Evolutionary conservation across 2,888 invertebrate species (phyloP).

Genomic region (Eretmocerus hayati): DNA sequence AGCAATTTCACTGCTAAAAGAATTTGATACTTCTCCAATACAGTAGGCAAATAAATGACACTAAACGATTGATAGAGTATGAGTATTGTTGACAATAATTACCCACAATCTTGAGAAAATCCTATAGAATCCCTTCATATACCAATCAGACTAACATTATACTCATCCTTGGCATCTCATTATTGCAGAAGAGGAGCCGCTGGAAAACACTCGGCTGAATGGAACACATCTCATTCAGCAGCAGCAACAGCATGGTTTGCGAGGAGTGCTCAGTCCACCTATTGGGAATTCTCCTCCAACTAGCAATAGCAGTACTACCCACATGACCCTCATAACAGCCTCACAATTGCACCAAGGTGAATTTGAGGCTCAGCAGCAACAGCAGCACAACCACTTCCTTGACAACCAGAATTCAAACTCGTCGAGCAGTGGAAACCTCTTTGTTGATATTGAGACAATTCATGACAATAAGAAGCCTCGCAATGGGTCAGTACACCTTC

Average conservation of each 20-base stretch:
- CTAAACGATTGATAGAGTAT: too few relatives aligned
- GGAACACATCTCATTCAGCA: constrained; percentile 30
- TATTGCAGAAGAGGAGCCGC: constrained; percentile 42
- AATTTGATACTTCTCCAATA: too few relatives aligned
- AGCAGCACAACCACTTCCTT: constrained; percentile 35
- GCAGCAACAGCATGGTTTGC: not conserved
- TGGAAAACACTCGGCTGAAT: constrained; percentile 36
- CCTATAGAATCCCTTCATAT: too few relatives aligned
- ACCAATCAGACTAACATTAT: too few relatives aligned
- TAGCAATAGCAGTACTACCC: constrained; percentile 32
- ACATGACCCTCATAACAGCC: constrained; percentile 13
- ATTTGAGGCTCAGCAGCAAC: constrained; percentile 3
- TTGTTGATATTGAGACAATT: constrained; percentile 36
- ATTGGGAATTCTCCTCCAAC: constrained; percentile 38
- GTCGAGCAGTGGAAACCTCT: constrained; percentile 3
- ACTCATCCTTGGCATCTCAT: too few relatives aligned
- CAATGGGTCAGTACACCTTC: constrained; percentile 39
- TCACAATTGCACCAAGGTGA: constrained; percentile 7
- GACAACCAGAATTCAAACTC: constrained; percentile 40
- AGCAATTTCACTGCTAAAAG: too few relatives aligned
- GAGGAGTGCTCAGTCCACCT: constrained; percentile 34
- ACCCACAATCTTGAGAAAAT: too few relatives aligned
- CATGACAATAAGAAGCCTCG: constrained; percentile 42
- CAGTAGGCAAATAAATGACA: too few relatives aligned
- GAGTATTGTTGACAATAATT: too few relatives aligned